Evolutionary conservation across 2,797 vertebrate genomes (phyloP), one percentile per base, ranked within the genome.

Genomic region (Geotrypetes seraphini): DNA sequence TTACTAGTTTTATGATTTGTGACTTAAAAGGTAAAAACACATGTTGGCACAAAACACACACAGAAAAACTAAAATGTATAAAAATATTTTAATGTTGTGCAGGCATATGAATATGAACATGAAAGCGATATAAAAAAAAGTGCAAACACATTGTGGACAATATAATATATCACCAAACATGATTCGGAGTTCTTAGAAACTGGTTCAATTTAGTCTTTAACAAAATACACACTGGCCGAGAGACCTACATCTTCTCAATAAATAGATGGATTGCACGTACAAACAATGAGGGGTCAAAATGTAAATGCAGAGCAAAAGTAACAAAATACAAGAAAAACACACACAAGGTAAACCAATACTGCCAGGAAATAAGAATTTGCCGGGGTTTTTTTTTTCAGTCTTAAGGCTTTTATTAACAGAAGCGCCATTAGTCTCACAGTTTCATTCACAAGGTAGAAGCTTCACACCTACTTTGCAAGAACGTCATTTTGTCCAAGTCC

Each of bases 31-130:
- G n/a, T n/a, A n/a, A n/a, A n/a, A n/a, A n/a, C n/a, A n/a, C n/a
- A n/a, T 58, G 50, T 52, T 33, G 40, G 27, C 53, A 62, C 44
- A 58, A 23, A 39, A 48, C n/a, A n/a, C n/a, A 78, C 65, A 50
- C 36, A 39, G 55, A 71, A 73, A 43, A n/a, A n/a, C 53, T 51
- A 67, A 50, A 66, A 40, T 44, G 43, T 58, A 78, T 40, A 76
- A 78, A 78, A 60, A 40, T 63, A 57, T 52, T 84, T 85, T 83
- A 81, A 82, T 80, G 56, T 60, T 49, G 61, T 48, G 62, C 56
- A 57, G 71, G 72, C 33, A 43, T 15, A 16, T 39, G 58, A 54
- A 61, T 15, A 16, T 39, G 58, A 54, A 61, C 51, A 55, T 20
- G 31, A 39, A 56, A 63, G 44, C 19, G 48, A 69, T 25, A 38